These are phyloP conservation scores for Jaculus jaculus DNA, from an alignment of 2,113 vertebrate genomes.

Conservation along the genomic window DNA sequence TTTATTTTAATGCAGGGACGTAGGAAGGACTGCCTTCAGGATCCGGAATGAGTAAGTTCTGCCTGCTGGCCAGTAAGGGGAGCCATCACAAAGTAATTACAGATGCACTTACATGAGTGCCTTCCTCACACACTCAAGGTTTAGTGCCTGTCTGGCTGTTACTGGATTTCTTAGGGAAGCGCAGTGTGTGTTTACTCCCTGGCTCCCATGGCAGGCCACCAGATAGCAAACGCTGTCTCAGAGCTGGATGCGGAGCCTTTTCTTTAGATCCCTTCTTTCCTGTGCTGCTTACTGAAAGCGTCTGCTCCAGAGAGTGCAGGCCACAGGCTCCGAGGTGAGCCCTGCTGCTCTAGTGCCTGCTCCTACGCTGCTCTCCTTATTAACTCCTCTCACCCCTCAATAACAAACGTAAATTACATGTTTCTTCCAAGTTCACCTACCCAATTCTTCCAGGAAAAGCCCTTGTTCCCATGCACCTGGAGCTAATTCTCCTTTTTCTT, in stretches of 20 bases:
- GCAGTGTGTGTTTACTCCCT: neutral
- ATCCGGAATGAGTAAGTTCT: slow-evolving; percentile 4
- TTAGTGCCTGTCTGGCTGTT: neutral
- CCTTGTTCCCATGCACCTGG: slow-evolving; percentile 72
- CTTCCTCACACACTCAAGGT: neutral
- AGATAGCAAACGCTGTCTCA: neutral
- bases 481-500: slow-evolving; percentile 55
- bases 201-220: neutral
- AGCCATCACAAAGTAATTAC: slow-evolving; percentile 78
- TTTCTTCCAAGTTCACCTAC: slow-evolving; percentile 73
- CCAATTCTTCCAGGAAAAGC: slow-evolving; percentile 58
- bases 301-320: slow-evolving; percentile 42
- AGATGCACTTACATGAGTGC: slow-evolving; percentile 18
- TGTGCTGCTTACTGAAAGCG: slow-evolving; percentile 50
- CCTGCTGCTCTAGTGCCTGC: slow-evolving; percentile 66
- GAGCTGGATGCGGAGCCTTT: slow-evolving; percentile 16
- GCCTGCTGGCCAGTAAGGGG: slow-evolving; percentile 81
- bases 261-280: slow-evolving; percentile 13
- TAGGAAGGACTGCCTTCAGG: neutral
- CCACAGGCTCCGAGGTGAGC: slow-evolving; percentile 55
- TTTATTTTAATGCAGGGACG: neutral
- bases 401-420: slow-evolving; percentile 77
- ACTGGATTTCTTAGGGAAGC: slow-evolving; percentile 36
- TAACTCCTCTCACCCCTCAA: slow-evolving; percentile 45
- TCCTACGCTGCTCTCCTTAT: slow-evolving; percentile 52